Evolutionary conservation across 2,797 vertebrate species (phyloP), one percentile per base, ranked within the genome.

Genomic region (Liparis tanakae): DNA sequence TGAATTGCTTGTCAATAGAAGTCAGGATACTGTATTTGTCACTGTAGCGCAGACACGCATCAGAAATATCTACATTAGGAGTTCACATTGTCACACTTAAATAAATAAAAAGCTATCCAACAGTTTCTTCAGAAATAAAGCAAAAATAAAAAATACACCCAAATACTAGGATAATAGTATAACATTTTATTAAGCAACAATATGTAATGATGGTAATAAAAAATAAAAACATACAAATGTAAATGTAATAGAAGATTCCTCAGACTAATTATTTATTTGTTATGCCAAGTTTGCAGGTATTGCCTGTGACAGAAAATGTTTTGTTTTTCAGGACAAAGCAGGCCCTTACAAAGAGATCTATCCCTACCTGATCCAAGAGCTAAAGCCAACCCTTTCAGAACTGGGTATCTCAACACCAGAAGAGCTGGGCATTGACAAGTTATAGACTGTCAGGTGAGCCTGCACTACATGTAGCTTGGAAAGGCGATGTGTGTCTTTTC

Each of bases 401-500:
- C 93, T 99, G 46, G 97, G 98, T 78, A 98, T 99, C 87, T 97
- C 97, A 61, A 99, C 98, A 86, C 98, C 98, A 79, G 98, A 99
- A 81, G 97, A 99, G 70, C 92, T 99, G 34, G 98, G 97, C 80
- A 95, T 99, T 61, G 96, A 99, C 88, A 96, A 96, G 89, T 85
- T 91, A 50, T 99, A 96, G 94, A 81, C 69, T 15, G 53, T 76
- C 51, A 60, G 87, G 92, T 93, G 78, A 88, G 83, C 60, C 54
- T 41, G 10, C 12, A 5, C 20, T 39, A 4, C 10, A 14, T 41
- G 15, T 48, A 53, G 44, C 7, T 13, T 20, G 7, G 8, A 2
- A 48, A 48, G 6, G 8, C 30, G 7, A 48, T 41, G 18, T 50
- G 20, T 50, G 20, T 25, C 25, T 8, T 60, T 25, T 59, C 53